These are phyloP conservation scores for Xylocampa areola DNA, from an alignment of 2,888 invertebrate species.

Conservation along the genomic window DNA sequence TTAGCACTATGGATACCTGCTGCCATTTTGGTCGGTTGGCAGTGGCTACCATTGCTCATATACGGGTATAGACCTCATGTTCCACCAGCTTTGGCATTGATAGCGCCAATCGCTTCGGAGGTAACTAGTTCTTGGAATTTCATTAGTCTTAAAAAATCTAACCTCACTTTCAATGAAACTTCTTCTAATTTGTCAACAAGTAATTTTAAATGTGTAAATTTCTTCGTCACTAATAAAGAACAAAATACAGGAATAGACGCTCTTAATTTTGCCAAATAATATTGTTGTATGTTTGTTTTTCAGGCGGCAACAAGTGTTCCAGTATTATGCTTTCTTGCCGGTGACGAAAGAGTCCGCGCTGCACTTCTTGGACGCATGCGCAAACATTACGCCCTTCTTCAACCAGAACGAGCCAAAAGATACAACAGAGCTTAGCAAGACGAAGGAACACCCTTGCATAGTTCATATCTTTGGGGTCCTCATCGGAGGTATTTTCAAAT, in stretches of 20 bases:
- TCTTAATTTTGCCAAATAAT: too few species aligned
- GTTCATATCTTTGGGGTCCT: constrained; percentile 10
- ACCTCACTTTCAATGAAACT: too few species aligned
- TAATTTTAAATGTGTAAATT: too few species aligned
- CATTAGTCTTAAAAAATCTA: too few species aligned
- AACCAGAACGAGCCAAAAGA: constrained; percentile 78
- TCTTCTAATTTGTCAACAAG: too few species aligned
- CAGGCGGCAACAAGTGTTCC: constrained; percentile 88
- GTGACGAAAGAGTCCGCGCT: constrained; percentile 84
- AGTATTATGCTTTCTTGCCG: constrained; percentile 83
- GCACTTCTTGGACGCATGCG: constrained; percentile 87
- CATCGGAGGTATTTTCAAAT: constrained; percentile 16
- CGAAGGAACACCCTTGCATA: constrained; percentile 10
- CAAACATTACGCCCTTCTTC: constrained; percentile 83
- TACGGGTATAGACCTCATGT: constrained; percentile 82
- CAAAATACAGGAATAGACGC: too few species aligned
- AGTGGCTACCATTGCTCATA: constrained; percentile 81
- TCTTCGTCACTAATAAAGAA: too few species aligned
- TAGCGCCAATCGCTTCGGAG: constrained; percentile 88
- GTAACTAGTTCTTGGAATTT: too few species aligned
- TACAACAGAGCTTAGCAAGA: constrained; percentile 60
- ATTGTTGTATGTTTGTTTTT: constrained; percentile 37
- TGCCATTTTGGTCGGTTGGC: constrained; percentile 83
- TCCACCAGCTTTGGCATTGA: constrained; percentile 82
- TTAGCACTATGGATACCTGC: constrained; percentile 87